Conservation (phyloP, 1,140 invertebrate genomes). For the Amphibalanus amphitrite region DNA sequence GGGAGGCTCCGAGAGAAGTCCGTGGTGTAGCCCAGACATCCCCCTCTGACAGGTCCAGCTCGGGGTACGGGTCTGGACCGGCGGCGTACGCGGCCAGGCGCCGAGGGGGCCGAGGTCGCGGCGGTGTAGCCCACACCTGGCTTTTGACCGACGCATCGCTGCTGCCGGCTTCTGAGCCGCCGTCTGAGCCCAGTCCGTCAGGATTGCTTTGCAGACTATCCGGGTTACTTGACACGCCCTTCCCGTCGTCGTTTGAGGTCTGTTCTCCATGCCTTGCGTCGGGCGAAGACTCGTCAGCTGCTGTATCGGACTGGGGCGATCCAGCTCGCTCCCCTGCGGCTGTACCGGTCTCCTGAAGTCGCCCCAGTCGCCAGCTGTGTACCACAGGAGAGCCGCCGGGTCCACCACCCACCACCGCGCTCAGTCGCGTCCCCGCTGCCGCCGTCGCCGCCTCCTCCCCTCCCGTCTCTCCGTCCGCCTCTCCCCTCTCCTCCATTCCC, state of each 20-base stretch:
- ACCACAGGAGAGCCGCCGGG: too few species aligned
- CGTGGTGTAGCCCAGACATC: not conserved
- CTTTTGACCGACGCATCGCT: constrained; percentile 21
- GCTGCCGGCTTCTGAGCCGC: too few species aligned
- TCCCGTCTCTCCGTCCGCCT: not conserved
- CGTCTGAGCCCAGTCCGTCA: constrained; percentile 55
- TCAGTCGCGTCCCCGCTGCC: too few species aligned
- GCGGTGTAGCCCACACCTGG: constrained; percentile 41
- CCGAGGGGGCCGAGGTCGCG: constrained; percentile 2
- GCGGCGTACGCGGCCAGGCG: too few species aligned
- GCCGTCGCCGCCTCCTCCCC: too few species aligned
- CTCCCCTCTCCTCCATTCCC: not conserved
- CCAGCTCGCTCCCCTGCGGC: too few species aligned
- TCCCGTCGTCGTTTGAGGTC: too few species aligned
- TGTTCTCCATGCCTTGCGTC: constrained; percentile 56
- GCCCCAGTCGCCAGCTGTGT: too few species aligned
- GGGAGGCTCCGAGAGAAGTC: not conserved
- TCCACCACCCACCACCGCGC: not conserved
- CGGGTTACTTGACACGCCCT: too few species aligned
- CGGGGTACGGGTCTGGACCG: not conserved
- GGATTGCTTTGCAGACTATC: too few species aligned
- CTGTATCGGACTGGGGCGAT: not conserved
- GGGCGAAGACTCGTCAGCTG: constrained; percentile 68
- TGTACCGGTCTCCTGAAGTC: too few species aligned
- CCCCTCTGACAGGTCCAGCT: not conserved